Evolutionary conservation across 2,888 invertebrate genomes (phyloP).

Genomic region (Nemapogon koenigi): DNA sequence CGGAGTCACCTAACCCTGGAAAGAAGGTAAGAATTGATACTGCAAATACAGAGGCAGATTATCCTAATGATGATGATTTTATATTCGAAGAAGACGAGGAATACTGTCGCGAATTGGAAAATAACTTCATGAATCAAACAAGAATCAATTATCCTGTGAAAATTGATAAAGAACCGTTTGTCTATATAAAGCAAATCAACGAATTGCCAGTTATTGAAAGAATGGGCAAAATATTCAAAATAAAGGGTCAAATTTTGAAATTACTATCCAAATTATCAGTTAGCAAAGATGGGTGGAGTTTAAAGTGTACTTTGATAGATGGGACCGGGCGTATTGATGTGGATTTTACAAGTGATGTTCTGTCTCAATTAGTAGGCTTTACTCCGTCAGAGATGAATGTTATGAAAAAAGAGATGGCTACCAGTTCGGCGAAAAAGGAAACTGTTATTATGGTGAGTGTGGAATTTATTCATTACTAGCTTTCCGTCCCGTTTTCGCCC

Average conservation of each 20-base stretch:
- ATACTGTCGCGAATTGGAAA: slow-evolving; percentile 38
- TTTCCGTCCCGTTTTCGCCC: slow-evolving; percentile 48
- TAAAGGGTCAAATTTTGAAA: slow-evolving; percentile 64
- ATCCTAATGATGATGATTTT: slow-evolving; percentile 35
- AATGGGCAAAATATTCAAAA: slow-evolving; percentile 47
- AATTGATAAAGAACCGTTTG: slow-evolving; percentile 37
- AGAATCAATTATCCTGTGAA: slow-evolving; percentile 13
- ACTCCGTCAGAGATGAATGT: slow-evolving; percentile 50
- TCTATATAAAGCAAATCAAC: slow-evolving; percentile 51
- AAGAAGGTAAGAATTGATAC: slow-evolving; percentile 31
- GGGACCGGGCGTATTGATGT: slow-evolving; percentile 60
- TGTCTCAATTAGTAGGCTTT: slow-evolving; percentile 54
- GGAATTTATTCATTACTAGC: slow-evolving; percentile 1
- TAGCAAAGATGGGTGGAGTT: slow-evolving; percentile 56
- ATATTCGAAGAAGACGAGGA: slow-evolving; percentile 40
- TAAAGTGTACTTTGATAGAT: slow-evolving; percentile 65
- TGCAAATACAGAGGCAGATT: slow-evolving; percentile 28
- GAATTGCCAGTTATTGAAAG: slow-evolving; percentile 31
- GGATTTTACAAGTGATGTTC: slow-evolving; percentile 61
- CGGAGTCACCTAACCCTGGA: slow-evolving; percentile 24
- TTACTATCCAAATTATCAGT: slow-evolving; percentile 62
- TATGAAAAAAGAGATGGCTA: slow-evolving; percentile 39
- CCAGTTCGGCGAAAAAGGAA: slow-evolving; percentile 36
- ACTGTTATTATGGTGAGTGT: slow-evolving; percentile 37
- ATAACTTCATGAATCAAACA: slow-evolving; percentile 17